Evolutionary conservation across 2,113 vertebrate genomes (phyloP).

Genomic region (Eubucco bourcierii): DNA sequence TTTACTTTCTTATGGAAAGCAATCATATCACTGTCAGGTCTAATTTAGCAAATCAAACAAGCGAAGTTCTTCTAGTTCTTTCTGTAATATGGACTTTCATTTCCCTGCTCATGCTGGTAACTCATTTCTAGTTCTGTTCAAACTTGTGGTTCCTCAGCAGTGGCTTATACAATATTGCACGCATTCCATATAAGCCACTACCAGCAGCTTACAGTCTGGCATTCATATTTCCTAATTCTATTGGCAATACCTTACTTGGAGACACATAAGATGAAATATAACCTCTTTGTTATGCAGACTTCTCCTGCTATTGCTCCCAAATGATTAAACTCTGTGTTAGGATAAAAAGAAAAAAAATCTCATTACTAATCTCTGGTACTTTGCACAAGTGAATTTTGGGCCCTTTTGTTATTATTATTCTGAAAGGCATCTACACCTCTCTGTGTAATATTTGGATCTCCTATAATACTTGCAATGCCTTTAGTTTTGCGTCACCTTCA

Average conservation of each 20-base stretch:
- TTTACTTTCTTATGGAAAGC: constrained; percentile 29
- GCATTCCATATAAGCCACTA: neutral
- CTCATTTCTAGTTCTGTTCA: neutral
- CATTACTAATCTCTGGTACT: neutral
- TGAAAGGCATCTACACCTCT: neutral
- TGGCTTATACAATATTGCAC: neutral
- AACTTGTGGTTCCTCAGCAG: neutral
- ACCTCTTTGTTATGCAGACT: neutral
- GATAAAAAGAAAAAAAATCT: neutral
- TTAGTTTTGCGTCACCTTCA: neutral
- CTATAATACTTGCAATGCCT: neutral
- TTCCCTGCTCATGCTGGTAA: neutral
- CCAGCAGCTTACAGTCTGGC: neutral
- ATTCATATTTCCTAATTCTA: neutral
- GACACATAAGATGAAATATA: neutral
- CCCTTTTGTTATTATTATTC: neutral
- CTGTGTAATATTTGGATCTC: neutral
- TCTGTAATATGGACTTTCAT: neutral
- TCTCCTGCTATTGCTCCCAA: neutral
- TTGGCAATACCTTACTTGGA: neutral
- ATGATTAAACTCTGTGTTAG: neutral
- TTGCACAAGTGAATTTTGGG: neutral
- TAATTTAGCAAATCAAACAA: constrained; percentile 49
- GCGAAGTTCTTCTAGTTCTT: neutral
- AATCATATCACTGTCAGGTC: constrained; percentile 7